Conservation (phyloP, 1,140 invertebrate genomes). For the Drosophila obscura region DNA sequence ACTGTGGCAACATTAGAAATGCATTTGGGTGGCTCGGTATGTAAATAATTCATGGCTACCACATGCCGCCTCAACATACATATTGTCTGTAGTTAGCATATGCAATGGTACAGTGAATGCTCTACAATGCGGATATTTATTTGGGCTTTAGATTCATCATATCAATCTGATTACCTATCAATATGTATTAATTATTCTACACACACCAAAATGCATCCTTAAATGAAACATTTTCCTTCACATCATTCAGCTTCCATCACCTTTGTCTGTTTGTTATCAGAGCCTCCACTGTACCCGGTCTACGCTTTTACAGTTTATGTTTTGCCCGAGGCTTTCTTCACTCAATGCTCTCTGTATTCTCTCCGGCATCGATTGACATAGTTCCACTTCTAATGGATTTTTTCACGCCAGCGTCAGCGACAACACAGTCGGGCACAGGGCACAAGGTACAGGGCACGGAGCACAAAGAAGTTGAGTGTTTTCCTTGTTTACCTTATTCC, state of each 20-base stretch:
- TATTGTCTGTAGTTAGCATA: slow-evolving; percentile 26
- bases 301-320: slow-evolving; percentile 13
- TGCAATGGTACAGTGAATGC: slow-evolving; percentile 19
- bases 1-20: slow-evolving; percentile 62
- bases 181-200: too few species aligned
- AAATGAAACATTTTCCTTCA: slow-evolving; percentile 5
- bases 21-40: slow-evolving; percentile 65
- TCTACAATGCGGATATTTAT: background rate
- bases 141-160: background rate
- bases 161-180: background rate
- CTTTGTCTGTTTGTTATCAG: slow-evolving; percentile 13
- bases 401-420: slow-evolving; percentile 70
- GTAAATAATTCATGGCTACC: slow-evolving; percentile 72
- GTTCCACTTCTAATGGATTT: slow-evolving; percentile 79
- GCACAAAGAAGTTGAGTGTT: slow-evolving; percentile 52
- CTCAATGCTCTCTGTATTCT: slow-evolving; percentile 53
- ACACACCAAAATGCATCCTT: background rate
- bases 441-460: background rate
- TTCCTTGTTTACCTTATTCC: slow-evolving; percentile 49
- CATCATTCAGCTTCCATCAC: slow-evolving; percentile 34
- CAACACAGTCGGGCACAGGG: slow-evolving; percentile 56
- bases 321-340: slow-evolving; percentile 22
- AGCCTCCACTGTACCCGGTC: slow-evolving; percentile 9
- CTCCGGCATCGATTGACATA: slow-evolving; percentile 75
- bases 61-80: slow-evolving; percentile 28